Evolutionary conservation across 2,797 vertebrate species (phyloP), one percentile per base, ranked within the genome.

Genomic region (Pseudochirops cupreus): DNA sequence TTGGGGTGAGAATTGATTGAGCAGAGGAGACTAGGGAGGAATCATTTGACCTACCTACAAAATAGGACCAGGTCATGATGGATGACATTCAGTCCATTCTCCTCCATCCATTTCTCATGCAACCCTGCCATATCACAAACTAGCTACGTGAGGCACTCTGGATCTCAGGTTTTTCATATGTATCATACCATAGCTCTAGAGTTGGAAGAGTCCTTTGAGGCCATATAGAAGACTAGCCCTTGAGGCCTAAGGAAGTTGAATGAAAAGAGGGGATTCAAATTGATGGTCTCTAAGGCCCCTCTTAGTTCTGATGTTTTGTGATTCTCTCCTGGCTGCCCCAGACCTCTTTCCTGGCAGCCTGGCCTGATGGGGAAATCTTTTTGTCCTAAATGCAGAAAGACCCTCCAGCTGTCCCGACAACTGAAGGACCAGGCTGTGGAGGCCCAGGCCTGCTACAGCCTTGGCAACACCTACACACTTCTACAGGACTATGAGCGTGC

Each of bases 361-460:
- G 62, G 91, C 55, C 18, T 2, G 14, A 92, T 67, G 13, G 39
- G 92, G 10, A 87, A 21, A 0, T 6, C 57, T 0, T n/a, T 52
- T 53, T 91, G 53, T 5, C 0, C 39, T 26, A 46, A 10, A 6
- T 82, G 1, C 96, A 99, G 99, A 98, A 99, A 99, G 98, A 99
- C 99, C 0, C 98, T 99, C 91, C 99, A 99, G 95, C 98, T 99
- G 90, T 99, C 99, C 29, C 99, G 99, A 26, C 99, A 99, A 97
- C 99, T 99, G 96, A 99, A 99, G 97, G 99, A 99, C 98, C 99
- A 99, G 98, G 99, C 99, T 12, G 99, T 99, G 98, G 99, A 99
- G 98, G 99, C 99, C 0, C 99, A 99, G 98, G 99, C 99, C 0
- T 99, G 99, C 97, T 99, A 99, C 98, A 99, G 99, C 93, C 99